A percentile compares a stretch with the other conserved stretches of the same genome.
Conservation (phyloP, 2,888 invertebrate genomes). For the Hofmannophila pseudospretella region DNA sequence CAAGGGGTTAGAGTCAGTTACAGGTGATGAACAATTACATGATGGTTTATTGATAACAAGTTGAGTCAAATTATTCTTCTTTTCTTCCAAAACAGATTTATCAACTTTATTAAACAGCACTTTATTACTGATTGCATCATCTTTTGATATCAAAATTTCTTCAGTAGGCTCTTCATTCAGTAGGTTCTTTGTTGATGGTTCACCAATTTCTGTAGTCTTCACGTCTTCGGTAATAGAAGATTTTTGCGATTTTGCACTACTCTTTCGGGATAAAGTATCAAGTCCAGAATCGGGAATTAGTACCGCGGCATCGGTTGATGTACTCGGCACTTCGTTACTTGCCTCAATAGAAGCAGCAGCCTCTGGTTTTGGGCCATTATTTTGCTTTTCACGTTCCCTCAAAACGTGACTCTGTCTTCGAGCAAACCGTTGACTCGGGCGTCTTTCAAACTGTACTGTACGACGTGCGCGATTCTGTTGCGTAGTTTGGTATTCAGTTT, state of each 20-base stretch:
- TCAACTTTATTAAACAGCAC: conserved; percentile 63
- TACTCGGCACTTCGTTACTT: conserved; percentile 44
- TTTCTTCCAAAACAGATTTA: conserved; percentile 52
- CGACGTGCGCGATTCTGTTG: conserved; percentile 93
- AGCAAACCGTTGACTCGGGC: conserved; percentile 97
- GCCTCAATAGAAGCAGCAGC: conserved; percentile 38
- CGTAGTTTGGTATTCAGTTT: conserved; percentile 98
- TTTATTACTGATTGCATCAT: conserved; percentile 70
- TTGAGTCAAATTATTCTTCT: conserved; percentile 63
- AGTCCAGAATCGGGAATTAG: conserved; percentile 34
- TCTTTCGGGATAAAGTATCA: conserved; percentile 66
- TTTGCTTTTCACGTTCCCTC: conserved; percentile 85
- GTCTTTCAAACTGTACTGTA: conserved; percentile 96
- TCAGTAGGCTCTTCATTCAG: conserved; percentile 57
- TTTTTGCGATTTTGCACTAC: conserved; percentile 77
- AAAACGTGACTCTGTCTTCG: conserved; percentile 93
- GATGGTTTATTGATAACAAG: conserved; percentile 62
- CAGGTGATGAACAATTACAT: conserved; percentile 67
- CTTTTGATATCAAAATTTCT: conserved; percentile 61
- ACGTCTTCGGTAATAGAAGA: conserved; percentile 62
- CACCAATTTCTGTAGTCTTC: conserved; percentile 44
- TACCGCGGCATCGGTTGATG: conserved; percentile 40
- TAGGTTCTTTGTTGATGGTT: conserved; percentile 57
- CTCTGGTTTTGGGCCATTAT: conserved; percentile 44
- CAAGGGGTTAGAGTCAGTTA: conserved; percentile 63